A percentile compares a stretch with the other conserved stretches of the same genome.
Conservation (phyloP, 2,113 vertebrate genomes). For the Misgurnus mizolepis region DNA sequence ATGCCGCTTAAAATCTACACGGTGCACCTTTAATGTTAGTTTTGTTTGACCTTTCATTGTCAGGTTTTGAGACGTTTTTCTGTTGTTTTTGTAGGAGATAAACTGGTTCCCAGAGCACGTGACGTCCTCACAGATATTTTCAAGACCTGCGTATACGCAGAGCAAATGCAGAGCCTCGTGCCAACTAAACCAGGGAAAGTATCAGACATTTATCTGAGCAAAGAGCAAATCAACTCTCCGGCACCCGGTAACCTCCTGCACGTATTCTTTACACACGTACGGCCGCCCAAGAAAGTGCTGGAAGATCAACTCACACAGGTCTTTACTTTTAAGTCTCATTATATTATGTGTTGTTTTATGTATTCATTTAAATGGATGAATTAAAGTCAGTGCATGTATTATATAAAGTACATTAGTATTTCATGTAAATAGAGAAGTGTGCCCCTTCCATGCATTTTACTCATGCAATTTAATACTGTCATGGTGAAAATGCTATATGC, state of each 20-base stretch:
- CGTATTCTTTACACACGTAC: conserved; percentile 92
- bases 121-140: conserved; percentile 95
- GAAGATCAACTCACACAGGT: conserved; percentile 98
- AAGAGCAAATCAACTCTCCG: conserved; percentile 96
- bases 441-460: too few relatives aligned
- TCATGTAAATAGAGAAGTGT: not conserved
- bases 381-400: too few relatives aligned
- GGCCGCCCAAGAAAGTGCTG: conserved; percentile 92
- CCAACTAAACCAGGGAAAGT: conserved; percentile 90
- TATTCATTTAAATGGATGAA: too few relatives aligned
- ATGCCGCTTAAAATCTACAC: too few relatives aligned
- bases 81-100: conserved; percentile 79
- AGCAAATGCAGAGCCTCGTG: conserved; percentile 92
- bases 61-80: not conserved
- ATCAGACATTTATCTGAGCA: conserved; percentile 94
- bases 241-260: conserved; percentile 93
- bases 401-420: too few relatives aligned
- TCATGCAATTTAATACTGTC: too few relatives aligned
- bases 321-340: conserved; percentile 10
- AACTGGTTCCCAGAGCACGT: conserved; percentile 86
- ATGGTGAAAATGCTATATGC: too few relatives aligned
- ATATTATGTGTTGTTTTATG: not conserved
- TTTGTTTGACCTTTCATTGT: not conserved
- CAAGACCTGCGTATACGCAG: conserved; percentile 92
- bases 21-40: not conserved